Base-by-base conservation (phyloP, 1,140 invertebrate genomes). In the Hyles vespertilio region DNA sequence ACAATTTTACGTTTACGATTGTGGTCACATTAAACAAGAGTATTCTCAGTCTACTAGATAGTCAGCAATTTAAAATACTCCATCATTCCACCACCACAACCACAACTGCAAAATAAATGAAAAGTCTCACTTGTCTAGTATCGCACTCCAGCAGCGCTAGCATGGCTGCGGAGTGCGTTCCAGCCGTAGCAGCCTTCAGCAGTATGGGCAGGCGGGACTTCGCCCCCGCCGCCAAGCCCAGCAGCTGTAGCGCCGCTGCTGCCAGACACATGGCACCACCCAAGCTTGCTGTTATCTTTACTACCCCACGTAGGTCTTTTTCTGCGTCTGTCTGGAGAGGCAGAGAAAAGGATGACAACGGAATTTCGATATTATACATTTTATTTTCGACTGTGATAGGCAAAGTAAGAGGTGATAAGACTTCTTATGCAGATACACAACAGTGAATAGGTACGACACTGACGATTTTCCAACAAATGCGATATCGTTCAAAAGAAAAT, bases 91-190 rank as follows among this genome's bases (percentile, higher is more conserved):
- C n/a, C n/a, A n/a, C n/a, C n/a, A n/a, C n/a, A n/a, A n/a, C n/a
- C n/a, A n/a, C n/a, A n/a, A n/a, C n/a, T n/a, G n/a, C n/a, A n/a
- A n/a, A n/a, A n/a, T n/a, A n/a, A n/a, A n/a, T n/a, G n/a, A n/a
- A n/a, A n/a, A n/a, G n/a, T n/a, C n/a, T n/a, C 45, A 79, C 82
- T 78, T 85, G 81, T 73, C 76, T 70, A 22, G 78, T 84, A 63
- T 86, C 83, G 58, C 85, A 88, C 40, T 85, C 79, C n/a, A 86
- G 57, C 1, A 88, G 56, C 0, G 79, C 67, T 0, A 88, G 61
- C 48, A 85, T 67, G 0, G 85, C 85, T 8, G 81, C 79, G 0
- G 79, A 81, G 53, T 88, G 82, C 0, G 81, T 76, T 11, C 73
- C 78, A 2, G 82, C 81, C 0, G 84, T 83, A 0, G 74, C 74